A percentile compares a stretch with the other conserved stretches of the same genome.
phyloP scores from a whole-genome alignment of 2,888 invertebrate species.

The Sepiola atlantica region DNA sequence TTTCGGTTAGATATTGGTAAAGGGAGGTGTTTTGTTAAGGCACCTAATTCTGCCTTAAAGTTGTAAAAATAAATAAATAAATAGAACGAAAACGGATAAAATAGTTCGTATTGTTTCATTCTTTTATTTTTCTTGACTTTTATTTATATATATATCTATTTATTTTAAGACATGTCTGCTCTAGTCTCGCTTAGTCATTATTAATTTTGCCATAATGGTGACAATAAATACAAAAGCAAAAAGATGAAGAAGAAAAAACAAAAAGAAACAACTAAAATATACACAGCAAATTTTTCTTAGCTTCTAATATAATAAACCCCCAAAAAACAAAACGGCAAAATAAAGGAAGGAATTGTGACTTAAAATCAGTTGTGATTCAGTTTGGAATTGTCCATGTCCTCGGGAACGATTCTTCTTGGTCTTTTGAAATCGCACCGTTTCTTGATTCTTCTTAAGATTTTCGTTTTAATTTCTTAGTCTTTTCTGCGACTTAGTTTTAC shows the following conservation, averaged over 20 bases:
- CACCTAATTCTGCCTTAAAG: not conserved
- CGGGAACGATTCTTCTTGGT: not conserved
- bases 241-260: not conserved
- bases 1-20: not conserved
- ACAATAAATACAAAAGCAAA: not conserved
- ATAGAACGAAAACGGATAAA: not conserved
- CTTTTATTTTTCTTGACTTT: too few species aligned
- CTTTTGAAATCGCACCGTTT: not conserved
- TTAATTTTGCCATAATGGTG: not conserved
- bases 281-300: not conserved
- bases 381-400: not conserved
- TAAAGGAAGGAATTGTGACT: not conserved
- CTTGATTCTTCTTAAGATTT: not conserved
- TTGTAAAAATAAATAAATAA: not conserved
- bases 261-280: not conserved
- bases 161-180: not conserved
- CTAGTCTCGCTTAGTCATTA: not conserved
- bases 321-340: too few species aligned
- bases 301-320: not conserved
- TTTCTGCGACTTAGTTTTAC: not conserved
- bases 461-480: slow-evolving; percentile 14
- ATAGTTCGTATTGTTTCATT: too few species aligned
- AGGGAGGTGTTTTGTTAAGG: not conserved
- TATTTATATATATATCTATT: not conserved
- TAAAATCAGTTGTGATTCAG: slow-evolving; percentile 32